Base-by-base conservation (phyloP, 2,888 invertebrate genomes). In the Calephelis perditalis region DNA sequence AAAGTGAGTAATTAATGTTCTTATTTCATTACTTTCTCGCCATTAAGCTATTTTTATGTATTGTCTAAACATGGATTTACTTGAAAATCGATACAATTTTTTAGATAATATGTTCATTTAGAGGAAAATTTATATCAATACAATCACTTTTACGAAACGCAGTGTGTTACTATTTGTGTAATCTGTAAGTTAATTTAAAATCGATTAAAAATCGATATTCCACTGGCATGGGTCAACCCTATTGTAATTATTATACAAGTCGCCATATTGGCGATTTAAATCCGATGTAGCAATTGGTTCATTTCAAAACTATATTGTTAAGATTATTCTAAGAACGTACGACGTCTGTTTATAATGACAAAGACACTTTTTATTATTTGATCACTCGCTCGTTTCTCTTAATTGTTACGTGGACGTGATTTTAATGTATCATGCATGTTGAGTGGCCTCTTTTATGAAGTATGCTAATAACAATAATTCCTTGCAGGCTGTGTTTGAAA, bases 361-460 rank as follows among this genome's bases (percentile, higher is more conserved):
- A 88, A 88, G 74, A 80, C 73, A 77, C 73, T 84, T 87, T 86
- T 86, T 85, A 84, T 83, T 86, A 86, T 88, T 86, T 84, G 84
- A 88, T 88, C 82, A 81, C 75, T 80, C 76, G 81, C 78, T 85
- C 84, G 83, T 86, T 86, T 81, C 79, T 79, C 78, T 83, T 84
- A 86, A 87, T 87, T 87, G 87, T 86, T 82, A 78, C 79, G 78
- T 70, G 77, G 81, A 87, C 88, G 88, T 88, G 88, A 84, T 87
- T 87, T 87, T 87, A 86, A 88, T 88, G 86, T 83, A 87, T 86
- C 85, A 86, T 84, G 86, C 84, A 78, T 81, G 82, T 84, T 81
- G 81, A 73, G 76, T 80, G 78, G 77, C 66, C 75, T 78, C 81
- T 78, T 86, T 87, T 81, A 86, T 84, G 76, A 76, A 67, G 73